Base-by-base conservation (phyloP, 1,140 invertebrate genomes). In the Papilio aristodemus region DNA sequence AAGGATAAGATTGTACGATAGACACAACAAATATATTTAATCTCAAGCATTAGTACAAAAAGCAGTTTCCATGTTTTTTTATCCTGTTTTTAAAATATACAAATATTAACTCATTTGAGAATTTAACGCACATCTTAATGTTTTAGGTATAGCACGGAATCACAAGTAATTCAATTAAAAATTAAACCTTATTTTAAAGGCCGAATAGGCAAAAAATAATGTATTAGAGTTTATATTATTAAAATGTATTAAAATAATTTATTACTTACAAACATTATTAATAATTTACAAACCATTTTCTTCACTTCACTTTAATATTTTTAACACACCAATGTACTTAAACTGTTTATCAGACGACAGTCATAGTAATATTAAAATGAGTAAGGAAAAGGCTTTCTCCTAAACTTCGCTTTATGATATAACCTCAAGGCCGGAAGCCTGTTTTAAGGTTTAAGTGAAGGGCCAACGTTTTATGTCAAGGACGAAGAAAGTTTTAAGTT, bases 361-460 rank as follows among this genome's bases (percentile, higher is more conserved):
- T 39, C 36, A 7, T 13, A 38, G 11, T 13, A 17, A 38, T 19
- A 62, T 62, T 62, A 22, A 7, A 62, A 36, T 7, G n/a, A 59
- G 27, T 17, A 13, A 3, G 59, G 59, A 36, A 13, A 62, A 62
- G 36, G 36, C 59, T 62, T 62, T 62, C 59, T 62, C 59, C 36
- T 22, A 37, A 37, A 19, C 32, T 38, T 38, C n/a, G n/a, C 32
- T 36, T 17, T 62, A 62, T 38, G 32, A 62, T 54, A 10, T 54
- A 54, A 54, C 8, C 17, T 36, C 59, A 62, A 37, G 59, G 59
- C 38, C 59, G 17, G 17, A 22, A 9, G 38, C 32, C 58, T 14
- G 58, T 60, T 60, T 60, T 19, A 37, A 60, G 27, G 27, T 62
- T 22, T 11, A 62, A 37, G 59, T 62, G 59, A 62, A 38, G 36